Conservation (phyloP, 2,888 invertebrate genomes). For the Callinectes sapidus region DNA sequence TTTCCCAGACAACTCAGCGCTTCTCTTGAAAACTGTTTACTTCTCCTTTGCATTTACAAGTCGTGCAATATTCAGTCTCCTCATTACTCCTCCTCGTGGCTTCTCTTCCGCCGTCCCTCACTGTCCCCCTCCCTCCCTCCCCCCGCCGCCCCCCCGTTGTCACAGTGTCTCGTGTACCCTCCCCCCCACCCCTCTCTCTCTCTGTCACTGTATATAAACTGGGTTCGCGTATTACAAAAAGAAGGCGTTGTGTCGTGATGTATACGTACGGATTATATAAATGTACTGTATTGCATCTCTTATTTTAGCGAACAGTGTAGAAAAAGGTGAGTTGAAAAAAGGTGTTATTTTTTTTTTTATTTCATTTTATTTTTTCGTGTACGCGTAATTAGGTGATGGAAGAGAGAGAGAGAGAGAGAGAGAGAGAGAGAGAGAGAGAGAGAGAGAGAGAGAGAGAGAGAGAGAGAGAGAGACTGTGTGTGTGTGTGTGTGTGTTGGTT, state of each 20-base stretch:
- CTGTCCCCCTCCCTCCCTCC: no score
- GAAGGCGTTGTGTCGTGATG: no score
- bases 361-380: background rate
- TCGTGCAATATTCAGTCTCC: background rate
- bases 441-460: background rate
- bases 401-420: no score
- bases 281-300: background rate
- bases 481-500: conserved; percentile 7
- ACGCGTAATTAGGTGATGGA: background rate
- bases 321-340: background rate
- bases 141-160: background rate
- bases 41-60: background rate
- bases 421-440: background rate
- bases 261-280: background rate
- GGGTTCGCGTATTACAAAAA: background rate
- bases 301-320: background rate
- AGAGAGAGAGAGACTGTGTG: background rate
- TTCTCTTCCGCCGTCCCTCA: background rate
- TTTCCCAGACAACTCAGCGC: background rate
- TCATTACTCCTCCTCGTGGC: background rate
- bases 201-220: background rate
- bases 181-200: background rate
- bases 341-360: background rate
- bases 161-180: background rate
- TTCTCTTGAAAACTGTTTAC: background rate